Evolutionary conservation across 2,113 vertebrate genomes (phyloP).

Genomic region (Urocitellus parryii): DNA sequence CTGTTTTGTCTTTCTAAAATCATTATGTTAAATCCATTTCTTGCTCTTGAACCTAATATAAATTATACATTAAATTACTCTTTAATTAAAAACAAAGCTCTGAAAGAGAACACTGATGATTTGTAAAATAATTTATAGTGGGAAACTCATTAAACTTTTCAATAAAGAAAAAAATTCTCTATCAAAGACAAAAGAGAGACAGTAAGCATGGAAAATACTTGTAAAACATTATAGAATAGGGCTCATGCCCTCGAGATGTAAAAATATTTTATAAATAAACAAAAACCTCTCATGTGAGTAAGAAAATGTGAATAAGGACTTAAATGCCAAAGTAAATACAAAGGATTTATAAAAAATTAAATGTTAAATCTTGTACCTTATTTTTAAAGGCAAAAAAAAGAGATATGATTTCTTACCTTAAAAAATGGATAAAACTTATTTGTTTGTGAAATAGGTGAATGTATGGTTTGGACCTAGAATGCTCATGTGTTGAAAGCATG

Average conservation of each 20-base stretch:
- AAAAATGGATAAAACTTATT: not conserved
- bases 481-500: too few relatives aligned
- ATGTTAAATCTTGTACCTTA: not conserved
- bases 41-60: not conserved
- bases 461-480: too few relatives aligned
- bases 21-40: conserved; percentile 13
- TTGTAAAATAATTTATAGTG: not conserved
- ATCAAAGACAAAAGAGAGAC: not conserved
- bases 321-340: conserved; percentile 2
- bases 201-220: not conserved
- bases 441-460: not conserved
- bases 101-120: not conserved
- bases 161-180: not conserved
- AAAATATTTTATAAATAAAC: not conserved
- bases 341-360: not conserved
- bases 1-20: conserved; percentile 36
- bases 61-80: not conserved
- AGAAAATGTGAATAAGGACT: not conserved
- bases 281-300: not conserved
- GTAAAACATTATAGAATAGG: not conserved
- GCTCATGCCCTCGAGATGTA: not conserved
- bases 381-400: not conserved
- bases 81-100: conserved; percentile 36
- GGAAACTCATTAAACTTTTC: not conserved
- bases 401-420: not conserved